Evolutionary conservation across 1,140 invertebrate genomes (phyloP).

Genomic region (Hycleus cichorii): DNA sequence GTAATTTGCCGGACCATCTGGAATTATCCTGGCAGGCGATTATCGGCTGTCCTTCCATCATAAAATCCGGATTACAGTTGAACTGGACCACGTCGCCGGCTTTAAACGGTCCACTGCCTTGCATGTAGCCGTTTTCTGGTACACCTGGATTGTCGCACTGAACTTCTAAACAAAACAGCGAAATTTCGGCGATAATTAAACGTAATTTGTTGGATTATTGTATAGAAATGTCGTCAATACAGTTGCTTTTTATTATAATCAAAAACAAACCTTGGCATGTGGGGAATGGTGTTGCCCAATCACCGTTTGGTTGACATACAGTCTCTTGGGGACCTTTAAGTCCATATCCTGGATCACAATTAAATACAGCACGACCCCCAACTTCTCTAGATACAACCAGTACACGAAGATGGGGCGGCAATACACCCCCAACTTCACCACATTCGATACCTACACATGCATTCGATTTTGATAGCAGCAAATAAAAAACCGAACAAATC

Average conservation of each 20-base stretch:
- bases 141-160: constrained; percentile 61
- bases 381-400: constrained; percentile 65
- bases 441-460: constrained; percentile 58
- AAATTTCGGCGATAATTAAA: no score
- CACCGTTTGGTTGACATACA: constrained; percentile 66
- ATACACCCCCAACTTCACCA: constrained; percentile 53
- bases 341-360: constrained; percentile 69
- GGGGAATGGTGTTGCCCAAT: constrained; percentile 71
- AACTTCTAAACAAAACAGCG: constrained; percentile 51
- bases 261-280: constrained; percentile 57
- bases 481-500: not conserved
- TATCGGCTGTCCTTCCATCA: constrained; percentile 78
- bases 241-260: not conserved
- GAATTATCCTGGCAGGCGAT: constrained; percentile 83
- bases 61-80: constrained; percentile 78
- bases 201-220: no score
- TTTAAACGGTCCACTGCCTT: constrained; percentile 63
- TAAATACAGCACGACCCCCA: constrained; percentile 69
- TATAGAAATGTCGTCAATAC: no score
- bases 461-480: not conserved
- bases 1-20: constrained; percentile 73
- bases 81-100: constrained; percentile 78
- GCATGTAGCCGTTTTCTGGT: constrained; percentile 69
- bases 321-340: constrained; percentile 66
- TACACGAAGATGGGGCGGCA: constrained; percentile 53